Percentiles rank a stretch among this genome's conserved stretches.
These are phyloP conservation scores for Dendrolimus pini DNA, from an alignment of 2,888 invertebrate genomes.

Conservation along the genomic window DNA sequence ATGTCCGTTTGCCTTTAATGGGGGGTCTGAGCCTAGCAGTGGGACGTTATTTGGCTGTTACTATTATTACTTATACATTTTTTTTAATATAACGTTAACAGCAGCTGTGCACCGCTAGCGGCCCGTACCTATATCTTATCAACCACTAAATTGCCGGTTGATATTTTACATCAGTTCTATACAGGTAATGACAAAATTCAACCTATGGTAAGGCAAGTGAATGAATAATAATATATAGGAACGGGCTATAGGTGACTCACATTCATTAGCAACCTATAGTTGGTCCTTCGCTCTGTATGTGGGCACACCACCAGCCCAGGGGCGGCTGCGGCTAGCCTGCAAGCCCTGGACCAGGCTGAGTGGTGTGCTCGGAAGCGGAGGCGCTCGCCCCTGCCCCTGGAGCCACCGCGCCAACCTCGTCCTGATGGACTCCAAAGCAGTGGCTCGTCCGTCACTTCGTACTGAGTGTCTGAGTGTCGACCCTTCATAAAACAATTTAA, in stretches of 20 bases:
- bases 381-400: conserved; percentile 20
- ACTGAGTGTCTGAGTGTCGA: conserved; percentile 76
- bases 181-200: no score
- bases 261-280: conserved; percentile 83
- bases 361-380: conserved; percentile 38
- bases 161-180: no score
- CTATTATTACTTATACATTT: no score
- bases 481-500: conserved; percentile 56
- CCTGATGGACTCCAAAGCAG: conserved; percentile 78
- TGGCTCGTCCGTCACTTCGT: conserved; percentile 78
- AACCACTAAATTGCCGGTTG: no score
- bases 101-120: no score
- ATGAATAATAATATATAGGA: no score
- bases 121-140: no score
- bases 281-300: conserved; percentile 82
- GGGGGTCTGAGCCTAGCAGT: no score
- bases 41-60: no score
- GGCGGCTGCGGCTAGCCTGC: conserved; percentile 82
- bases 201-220: no score
- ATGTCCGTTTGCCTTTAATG: no score
- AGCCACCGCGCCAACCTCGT: conserved; percentile 50
- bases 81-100: no score
- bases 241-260: conserved; percentile 29
- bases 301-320: conserved; percentile 85
- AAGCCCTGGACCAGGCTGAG: conserved; percentile 59